Percentiles rank a stretch among this genome's conserved stretches.
These are phyloP conservation scores for Eulithis prunata DNA, from an alignment of 2,888 invertebrate species.

Conservation along the genomic window DNA sequence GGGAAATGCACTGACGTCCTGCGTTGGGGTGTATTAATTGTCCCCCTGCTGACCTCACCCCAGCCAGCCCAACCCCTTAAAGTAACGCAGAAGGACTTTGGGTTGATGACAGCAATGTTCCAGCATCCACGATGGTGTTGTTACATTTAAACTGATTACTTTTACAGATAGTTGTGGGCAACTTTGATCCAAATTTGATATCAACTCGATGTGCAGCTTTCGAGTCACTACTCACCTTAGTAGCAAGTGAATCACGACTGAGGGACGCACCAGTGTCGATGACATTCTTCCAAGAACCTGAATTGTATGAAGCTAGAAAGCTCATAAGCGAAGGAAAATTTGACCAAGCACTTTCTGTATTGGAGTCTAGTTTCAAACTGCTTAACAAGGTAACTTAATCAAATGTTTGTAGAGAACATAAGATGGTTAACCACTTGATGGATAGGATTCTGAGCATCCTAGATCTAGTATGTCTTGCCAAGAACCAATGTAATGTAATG, in stretches of 20 bases:
- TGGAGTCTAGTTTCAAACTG: slow-evolving; percentile 88
- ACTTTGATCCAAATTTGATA: slow-evolving; percentile 88
- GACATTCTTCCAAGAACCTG: slow-evolving; percentile 87
- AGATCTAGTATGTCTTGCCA: too few relatives aligned
- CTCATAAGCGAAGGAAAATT: slow-evolving; percentile 84
- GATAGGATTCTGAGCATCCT: too few relatives aligned
- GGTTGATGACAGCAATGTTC: too few relatives aligned
- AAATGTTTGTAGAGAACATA: not conserved
- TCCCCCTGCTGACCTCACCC: too few relatives aligned
- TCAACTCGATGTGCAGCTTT: slow-evolving; percentile 86
- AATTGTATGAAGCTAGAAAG: slow-evolving; percentile 85
- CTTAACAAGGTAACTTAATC: slow-evolving; percentile 73
- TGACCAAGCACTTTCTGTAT: slow-evolving; percentile 85
- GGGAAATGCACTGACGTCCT: too few relatives aligned
- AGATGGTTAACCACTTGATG: too few relatives aligned
- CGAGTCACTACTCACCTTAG: slow-evolving; percentile 84
- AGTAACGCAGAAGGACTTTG: too few relatives aligned
- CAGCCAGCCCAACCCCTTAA: too few relatives aligned
- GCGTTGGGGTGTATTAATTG: too few relatives aligned
- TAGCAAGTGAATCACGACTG: slow-evolving; percentile 82
- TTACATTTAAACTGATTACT: not conserved
- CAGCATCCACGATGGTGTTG: too few relatives aligned
- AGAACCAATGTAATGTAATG: too few relatives aligned
- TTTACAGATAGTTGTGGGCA: slow-evolving; percentile 86
- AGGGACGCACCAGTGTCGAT: slow-evolving; percentile 84